These are phyloP conservation scores for Punctoribates punctum DNA, from an alignment of 2,888 invertebrate species.

Conservation along the genomic window DNA sequence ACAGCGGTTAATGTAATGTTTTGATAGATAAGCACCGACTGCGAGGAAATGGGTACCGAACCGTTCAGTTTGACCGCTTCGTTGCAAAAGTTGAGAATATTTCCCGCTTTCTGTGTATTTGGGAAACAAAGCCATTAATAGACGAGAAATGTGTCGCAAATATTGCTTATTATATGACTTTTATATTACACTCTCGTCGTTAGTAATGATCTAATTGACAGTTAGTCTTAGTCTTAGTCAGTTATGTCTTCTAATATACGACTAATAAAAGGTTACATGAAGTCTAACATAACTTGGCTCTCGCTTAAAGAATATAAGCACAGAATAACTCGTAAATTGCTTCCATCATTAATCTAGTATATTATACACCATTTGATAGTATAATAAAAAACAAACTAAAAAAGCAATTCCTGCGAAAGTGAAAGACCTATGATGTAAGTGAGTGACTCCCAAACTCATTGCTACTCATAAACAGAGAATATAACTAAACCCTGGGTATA, in stretches of 20 bases:
- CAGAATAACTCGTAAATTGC: constrained; percentile 11
- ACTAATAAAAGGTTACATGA: constrained; percentile 19
- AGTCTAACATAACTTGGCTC: constrained; percentile 10
- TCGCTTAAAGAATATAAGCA: not conserved
- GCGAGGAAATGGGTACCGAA: constrained; percentile 73
- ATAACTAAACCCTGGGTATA: not conserved
- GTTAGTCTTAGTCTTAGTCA: too few relatives aligned
- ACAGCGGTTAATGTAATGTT: constrained; percentile 77
- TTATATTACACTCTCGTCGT: too few relatives aligned
- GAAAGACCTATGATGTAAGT: not conserved
- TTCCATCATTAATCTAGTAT: constrained; percentile 1
- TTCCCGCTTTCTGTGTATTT: constrained; percentile 67
- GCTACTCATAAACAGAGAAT: too few relatives aligned
- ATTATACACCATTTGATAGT: not conserved
- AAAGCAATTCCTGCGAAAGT: not conserved
- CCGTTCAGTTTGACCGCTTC: constrained; percentile 89
- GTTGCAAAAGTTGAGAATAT: constrained; percentile 85
- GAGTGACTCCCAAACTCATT: not conserved
- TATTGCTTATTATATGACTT: too few relatives aligned
- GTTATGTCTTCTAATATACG: not conserved
- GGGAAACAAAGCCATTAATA: not conserved
- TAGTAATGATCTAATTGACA: too few relatives aligned
- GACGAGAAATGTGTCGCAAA: too few relatives aligned
- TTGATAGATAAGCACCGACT: constrained; percentile 71
- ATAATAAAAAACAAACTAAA: not conserved